phyloP scores from a whole-genome alignment of 2,888 invertebrate species.

The Melikaiella ostensackeni region DNA sequence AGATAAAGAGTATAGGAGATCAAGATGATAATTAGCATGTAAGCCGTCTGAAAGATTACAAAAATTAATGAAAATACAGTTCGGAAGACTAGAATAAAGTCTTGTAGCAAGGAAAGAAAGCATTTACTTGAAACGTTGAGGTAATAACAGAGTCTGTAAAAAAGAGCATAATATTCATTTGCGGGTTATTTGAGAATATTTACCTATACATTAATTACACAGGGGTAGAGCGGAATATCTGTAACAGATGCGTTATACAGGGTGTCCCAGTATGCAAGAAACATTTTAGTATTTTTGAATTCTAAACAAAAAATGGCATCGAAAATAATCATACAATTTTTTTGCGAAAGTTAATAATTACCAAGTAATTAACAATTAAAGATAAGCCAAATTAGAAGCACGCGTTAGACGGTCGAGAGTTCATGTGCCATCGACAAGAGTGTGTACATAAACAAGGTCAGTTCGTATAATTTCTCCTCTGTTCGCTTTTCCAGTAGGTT shows the following conservation, averaged over 20 bases:
- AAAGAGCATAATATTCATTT: conserved; percentile 24
- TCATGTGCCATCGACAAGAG: no score
- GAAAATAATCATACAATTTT: no score
- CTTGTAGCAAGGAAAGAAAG: conserved; percentile 20
- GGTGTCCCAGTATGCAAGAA: no score
- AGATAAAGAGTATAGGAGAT: conserved; percentile 61
- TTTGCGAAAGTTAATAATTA: no score
- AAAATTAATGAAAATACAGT: conserved; percentile 9
- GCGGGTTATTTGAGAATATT: not conserved
- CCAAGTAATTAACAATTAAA: no score
- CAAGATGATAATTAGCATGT: conserved; percentile 76
- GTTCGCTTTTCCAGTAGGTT: no score
- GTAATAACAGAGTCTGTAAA: conserved; percentile 28
- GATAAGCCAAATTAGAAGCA: no score
- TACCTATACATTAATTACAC: conserved; percentile 1
- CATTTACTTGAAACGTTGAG: not conserved
- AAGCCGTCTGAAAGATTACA: conserved; percentile 62
- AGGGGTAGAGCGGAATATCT: conserved; percentile 5
- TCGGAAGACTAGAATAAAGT: conserved; percentile 34
- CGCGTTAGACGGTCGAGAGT: no score
- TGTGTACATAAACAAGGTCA: no score
- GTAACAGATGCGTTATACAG: conserved; percentile 27
- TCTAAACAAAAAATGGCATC: no score
- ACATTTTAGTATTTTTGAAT: no score
- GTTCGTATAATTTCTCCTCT: no score